phyloP scores from a whole-genome alignment of 1,140 invertebrate species.

The Pachypsylla venusta region DNA sequence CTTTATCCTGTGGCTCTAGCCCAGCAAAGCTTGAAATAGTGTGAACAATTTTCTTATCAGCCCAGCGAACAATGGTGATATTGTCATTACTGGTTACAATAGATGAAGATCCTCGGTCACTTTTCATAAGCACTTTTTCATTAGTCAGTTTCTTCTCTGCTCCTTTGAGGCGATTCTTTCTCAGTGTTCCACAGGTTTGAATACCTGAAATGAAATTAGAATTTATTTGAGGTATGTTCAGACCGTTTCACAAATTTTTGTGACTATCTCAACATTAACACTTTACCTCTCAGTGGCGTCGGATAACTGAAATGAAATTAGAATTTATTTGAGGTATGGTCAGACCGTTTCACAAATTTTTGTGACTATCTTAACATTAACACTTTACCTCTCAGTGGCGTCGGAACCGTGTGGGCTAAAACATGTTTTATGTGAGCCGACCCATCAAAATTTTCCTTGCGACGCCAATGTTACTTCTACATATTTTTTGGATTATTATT shows the following conservation, averaged over 20 bases:
- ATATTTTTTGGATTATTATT: too few relatives aligned
- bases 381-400: too few relatives aligned
- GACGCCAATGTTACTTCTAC: too few relatives aligned
- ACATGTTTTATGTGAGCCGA: too few relatives aligned
- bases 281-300: too few relatives aligned
- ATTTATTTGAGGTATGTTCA: too few relatives aligned
- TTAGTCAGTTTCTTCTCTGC: neutral
- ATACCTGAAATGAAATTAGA: neutral
- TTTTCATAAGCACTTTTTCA: neutral
- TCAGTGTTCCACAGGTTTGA: neutral
- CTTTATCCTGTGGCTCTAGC: neutral
- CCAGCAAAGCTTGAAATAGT: slow-evolving; percentile 6
- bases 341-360: too few relatives aligned
- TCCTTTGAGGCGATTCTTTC: neutral
- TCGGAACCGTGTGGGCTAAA: too few relatives aligned
- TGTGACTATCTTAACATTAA: too few relatives aligned
- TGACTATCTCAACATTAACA: too few relatives aligned
- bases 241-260: too few relatives aligned
- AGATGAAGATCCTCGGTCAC: neutral
- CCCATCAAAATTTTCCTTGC: too few relatives aligned
- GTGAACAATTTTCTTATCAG: slow-evolving; percentile 13
- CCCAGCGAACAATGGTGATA: slow-evolving; percentile 18
- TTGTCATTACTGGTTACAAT: slow-evolving; percentile 10
- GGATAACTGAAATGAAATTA: neutral
- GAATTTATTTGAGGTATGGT: neutral